Percentiles rank a stretch among this genome's conserved stretches.
phyloP scores from a whole-genome alignment of 1,140 invertebrate species.

The Cephus cinctus region DNA sequence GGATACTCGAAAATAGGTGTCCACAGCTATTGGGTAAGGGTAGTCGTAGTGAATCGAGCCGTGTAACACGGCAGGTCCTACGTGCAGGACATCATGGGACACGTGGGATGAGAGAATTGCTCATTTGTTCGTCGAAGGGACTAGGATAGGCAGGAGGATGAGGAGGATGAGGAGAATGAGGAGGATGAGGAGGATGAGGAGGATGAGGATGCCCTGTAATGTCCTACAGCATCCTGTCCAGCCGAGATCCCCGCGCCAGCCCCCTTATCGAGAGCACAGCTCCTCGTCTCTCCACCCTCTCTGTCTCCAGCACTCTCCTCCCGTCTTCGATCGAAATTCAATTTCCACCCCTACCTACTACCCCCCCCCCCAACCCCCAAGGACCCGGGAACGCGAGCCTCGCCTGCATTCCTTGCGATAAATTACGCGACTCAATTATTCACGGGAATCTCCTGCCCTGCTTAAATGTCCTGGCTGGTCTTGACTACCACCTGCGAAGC shows the following conservation, averaged over 20 bases:
- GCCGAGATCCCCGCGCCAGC: background rate
- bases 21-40: conserved; percentile 2
- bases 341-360: conserved; percentile 5
- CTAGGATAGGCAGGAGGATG: conserved; percentile 18
- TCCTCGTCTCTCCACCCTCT: background rate
- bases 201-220: conserved; percentile 23
- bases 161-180: conserved; percentile 5
- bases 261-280: background rate
- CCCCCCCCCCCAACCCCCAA: background rate
- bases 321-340: conserved; percentile 4
- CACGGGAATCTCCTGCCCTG: conserved; percentile 47
- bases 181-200: background rate
- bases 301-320: conserved; percentile 4
- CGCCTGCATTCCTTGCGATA: conserved; percentile 50
- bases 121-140: conserved; percentile 29
- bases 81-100: conserved; percentile 48
- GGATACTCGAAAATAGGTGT: background rate
- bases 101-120: conserved; percentile 33
- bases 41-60: conserved; percentile 11
- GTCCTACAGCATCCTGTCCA: background rate
- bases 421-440: conserved; percentile 55
- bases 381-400: conserved; percentile 38
- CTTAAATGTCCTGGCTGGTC: no score
- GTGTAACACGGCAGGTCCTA: conserved; percentile 34
- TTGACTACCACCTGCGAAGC: no score